Evolutionary conservation across 2,888 invertebrate genomes (phyloP).

Genomic region (Himalopsyche tibetana): DNA sequence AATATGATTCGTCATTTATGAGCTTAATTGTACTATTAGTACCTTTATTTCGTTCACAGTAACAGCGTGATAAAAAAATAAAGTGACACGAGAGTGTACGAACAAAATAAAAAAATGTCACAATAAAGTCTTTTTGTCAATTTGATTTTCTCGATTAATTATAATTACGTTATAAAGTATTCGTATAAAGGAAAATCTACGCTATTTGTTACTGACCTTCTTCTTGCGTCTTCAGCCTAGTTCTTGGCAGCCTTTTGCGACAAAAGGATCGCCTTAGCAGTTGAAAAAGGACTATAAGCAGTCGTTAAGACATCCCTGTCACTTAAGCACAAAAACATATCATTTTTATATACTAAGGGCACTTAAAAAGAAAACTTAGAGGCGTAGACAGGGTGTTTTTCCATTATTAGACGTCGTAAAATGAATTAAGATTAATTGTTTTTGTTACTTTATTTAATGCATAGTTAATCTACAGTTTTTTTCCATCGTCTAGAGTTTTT

Average conservation of each 20-base stretch:
- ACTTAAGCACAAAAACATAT: slow-evolving; percentile 15
- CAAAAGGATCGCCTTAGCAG: slow-evolving; percentile 43
- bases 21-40: too few relatives aligned
- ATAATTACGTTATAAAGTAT: too few relatives aligned
- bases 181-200: background rate
- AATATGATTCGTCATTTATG: too few relatives aligned
- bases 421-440: slow-evolving; percentile 33
- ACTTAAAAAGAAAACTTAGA: background rate
- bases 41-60: too few relatives aligned
- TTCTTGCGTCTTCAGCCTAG: background rate
- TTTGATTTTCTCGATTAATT: too few relatives aligned
- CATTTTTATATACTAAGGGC: background rate
- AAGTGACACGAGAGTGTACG: too few relatives aligned
- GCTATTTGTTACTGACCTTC: background rate
- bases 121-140: too few relatives aligned
- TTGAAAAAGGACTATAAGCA: slow-evolving; percentile 29
- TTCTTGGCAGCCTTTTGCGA: background rate
- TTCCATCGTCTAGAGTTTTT: too few relatives aligned
- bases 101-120: too few relatives aligned
- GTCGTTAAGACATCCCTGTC: slow-evolving; percentile 36
- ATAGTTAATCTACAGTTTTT: background rate
- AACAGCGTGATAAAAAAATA: too few relatives aligned
- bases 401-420: background rate
- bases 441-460: background rate
- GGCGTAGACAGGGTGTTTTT: background rate